phyloP scores from a whole-genome alignment of 1,140 invertebrate genomes.

The Lutraria rhynchaena region DNA sequence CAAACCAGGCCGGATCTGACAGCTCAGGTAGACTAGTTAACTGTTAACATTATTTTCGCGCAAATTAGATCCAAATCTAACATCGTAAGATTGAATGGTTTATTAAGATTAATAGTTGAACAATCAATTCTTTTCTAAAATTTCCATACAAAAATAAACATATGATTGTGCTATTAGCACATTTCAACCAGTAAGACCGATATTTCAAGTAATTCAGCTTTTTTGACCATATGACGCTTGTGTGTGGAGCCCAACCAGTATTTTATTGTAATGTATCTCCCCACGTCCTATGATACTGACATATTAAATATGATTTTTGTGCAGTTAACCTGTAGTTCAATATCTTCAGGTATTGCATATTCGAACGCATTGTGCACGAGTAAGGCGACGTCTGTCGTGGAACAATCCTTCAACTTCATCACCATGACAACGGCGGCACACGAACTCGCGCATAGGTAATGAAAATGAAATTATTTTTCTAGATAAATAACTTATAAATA shows the following conservation, averaged over 20 bases:
- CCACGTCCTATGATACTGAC: too few relatives aligned
- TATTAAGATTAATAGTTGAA: background rate
- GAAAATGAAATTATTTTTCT: too few relatives aligned
- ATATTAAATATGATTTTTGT: too few relatives aligned
- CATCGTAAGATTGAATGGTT: too few relatives aligned
- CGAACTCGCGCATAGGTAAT: conserved; percentile 73
- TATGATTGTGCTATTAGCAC: background rate
- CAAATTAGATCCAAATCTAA: too few relatives aligned
- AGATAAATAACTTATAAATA: too few relatives aligned
- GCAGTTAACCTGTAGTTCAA: background rate
- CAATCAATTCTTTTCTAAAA: background rate
- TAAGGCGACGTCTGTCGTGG: conserved; percentile 68
- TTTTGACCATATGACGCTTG: too few relatives aligned
- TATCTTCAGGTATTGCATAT: conserved; percentile 64
- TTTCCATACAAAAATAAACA: background rate
- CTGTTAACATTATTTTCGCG: too few relatives aligned
- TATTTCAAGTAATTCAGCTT: background rate
- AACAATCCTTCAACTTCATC: conserved; percentile 68
- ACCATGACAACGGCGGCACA: conserved; percentile 68
- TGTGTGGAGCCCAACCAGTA: too few relatives aligned
- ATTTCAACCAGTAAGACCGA: background rate
- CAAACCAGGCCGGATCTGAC: background rate
- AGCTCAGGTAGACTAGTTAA: background rate
- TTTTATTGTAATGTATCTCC: too few relatives aligned
- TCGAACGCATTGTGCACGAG: conserved; percentile 61